These are phyloP conservation scores for Sturmia bella DNA, from an alignment of 2,888 invertebrate genomes.

Conservation along the genomic window DNA sequence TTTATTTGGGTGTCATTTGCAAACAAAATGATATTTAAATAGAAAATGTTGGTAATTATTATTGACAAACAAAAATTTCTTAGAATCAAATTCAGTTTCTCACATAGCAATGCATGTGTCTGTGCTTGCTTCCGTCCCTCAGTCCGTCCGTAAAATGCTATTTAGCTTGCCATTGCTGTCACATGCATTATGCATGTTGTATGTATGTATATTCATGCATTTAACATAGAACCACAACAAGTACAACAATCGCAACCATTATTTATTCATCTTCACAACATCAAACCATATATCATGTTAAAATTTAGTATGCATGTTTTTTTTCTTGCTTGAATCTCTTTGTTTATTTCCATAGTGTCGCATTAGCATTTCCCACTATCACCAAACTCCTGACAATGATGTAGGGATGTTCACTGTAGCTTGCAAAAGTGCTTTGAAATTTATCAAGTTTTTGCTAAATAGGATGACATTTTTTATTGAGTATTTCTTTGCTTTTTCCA, in stretches of 20 bases:
- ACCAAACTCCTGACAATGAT: constrained; percentile 2
- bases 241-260: constrained; percentile 37
- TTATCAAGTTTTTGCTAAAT: not conserved
- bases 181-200: constrained; percentile 12
- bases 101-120: too few relatives aligned
- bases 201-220: constrained; percentile 31
- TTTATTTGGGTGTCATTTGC: too few relatives aligned
- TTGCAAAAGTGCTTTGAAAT: not conserved
- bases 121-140: not conserved
- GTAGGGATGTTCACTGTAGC: constrained; percentile 8
- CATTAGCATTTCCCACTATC: constrained; percentile 32
- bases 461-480: not conserved
- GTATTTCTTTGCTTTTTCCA: too few relatives aligned
- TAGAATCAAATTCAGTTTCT: too few relatives aligned
- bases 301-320: constrained; percentile 30
- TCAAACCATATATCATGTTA: constrained; percentile 35
- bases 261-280: constrained; percentile 42
- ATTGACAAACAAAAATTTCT: too few relatives aligned
- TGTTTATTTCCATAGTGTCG: not conserved
- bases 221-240: constrained; percentile 42
- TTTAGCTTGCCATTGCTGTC: constrained; percentile 12
- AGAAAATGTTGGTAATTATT: too few relatives aligned
- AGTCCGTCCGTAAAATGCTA: not conserved
- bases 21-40: too few relatives aligned
- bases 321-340: not conserved